Evolutionary conservation across 2,113 vertebrate species (phyloP).

Genomic region (Rhynchomys soricoides): DNA sequence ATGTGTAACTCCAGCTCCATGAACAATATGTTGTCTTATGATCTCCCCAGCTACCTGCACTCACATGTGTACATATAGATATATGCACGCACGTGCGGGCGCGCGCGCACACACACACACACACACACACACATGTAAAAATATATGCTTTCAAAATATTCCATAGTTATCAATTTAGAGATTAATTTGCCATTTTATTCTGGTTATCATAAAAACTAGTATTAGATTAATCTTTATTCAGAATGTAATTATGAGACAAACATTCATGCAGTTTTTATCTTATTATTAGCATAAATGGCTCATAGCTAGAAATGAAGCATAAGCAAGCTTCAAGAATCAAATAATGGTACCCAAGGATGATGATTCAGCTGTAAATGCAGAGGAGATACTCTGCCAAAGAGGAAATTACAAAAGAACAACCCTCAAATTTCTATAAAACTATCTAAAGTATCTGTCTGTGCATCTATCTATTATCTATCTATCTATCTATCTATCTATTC

Average conservation of each 20-base stretch:
- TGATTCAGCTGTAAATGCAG: not conserved
- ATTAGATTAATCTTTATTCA: not conserved
- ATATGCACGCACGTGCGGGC: not conserved
- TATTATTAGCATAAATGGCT: not conserved
- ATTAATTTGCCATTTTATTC: conserved; percentile 23
- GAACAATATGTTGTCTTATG: not conserved
- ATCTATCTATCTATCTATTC: too few species aligned
- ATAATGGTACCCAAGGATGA: not conserved
- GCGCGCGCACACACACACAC: not conserved
- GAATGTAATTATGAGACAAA: not conserved
- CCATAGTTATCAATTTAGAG: not conserved
- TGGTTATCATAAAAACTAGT: not conserved
- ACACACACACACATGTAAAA: not conserved
- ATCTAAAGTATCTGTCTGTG: not conserved
- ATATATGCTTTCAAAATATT: not conserved
- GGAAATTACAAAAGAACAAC: not conserved
- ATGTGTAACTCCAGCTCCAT: not conserved
- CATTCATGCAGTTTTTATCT: not conserved
- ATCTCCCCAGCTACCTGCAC: not conserved
- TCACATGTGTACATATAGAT: not conserved
- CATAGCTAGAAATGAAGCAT: not conserved
- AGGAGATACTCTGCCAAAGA: not conserved
- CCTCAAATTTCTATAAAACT: not conserved
- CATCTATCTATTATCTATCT: too few species aligned
- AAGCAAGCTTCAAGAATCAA: not conserved